phyloP scores from a whole-genome alignment of 2,888 invertebrate species.

The Halictus ligatus region DNA sequence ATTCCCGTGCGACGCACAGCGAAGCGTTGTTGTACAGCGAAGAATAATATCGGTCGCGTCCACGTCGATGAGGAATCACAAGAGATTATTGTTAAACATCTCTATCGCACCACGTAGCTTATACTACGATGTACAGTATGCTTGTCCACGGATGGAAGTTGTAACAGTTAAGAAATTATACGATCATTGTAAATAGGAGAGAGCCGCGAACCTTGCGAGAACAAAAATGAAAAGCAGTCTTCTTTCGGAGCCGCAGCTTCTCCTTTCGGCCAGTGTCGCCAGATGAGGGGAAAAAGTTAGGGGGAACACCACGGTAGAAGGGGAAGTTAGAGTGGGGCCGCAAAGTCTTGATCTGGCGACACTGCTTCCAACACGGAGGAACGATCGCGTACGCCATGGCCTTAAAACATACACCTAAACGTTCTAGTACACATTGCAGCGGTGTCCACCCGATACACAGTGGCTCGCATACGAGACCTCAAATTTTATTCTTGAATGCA shows the following conservation, averaged over 20 bases:
- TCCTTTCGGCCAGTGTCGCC: no score
- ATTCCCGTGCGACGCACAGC: background rate
- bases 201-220: background rate
- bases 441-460: slow-evolving; percentile 1
- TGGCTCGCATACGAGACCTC: background rate
- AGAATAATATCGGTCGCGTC: background rate
- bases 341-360: no score
- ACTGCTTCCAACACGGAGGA: slow-evolving; percentile 8
- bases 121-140: slow-evolving; percentile 44
- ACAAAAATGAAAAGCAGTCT: slow-evolving; percentile 7
- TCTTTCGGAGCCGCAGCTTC: slow-evolving; percentile 8
- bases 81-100: background rate
- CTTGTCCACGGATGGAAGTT: slow-evolving; percentile 35
- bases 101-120: slow-evolving; percentile 38
- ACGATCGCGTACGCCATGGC: slow-evolving; percentile 57
- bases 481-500: background rate
- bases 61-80: background rate
- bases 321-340: no score
- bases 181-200: slow-evolving; percentile 39
- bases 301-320: no score
- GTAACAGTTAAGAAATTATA: slow-evolving; percentile 38
- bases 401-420: slow-evolving; percentile 59
- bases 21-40: background rate
- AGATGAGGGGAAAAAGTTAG: no score
- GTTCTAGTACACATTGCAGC: slow-evolving; percentile 42